Percentiles rank a stretch among this genome's conserved stretches.
Evolutionary conservation across 2,113 vertebrate genomes (phyloP).

Genomic region (Orientallactaga bullata): DNA sequence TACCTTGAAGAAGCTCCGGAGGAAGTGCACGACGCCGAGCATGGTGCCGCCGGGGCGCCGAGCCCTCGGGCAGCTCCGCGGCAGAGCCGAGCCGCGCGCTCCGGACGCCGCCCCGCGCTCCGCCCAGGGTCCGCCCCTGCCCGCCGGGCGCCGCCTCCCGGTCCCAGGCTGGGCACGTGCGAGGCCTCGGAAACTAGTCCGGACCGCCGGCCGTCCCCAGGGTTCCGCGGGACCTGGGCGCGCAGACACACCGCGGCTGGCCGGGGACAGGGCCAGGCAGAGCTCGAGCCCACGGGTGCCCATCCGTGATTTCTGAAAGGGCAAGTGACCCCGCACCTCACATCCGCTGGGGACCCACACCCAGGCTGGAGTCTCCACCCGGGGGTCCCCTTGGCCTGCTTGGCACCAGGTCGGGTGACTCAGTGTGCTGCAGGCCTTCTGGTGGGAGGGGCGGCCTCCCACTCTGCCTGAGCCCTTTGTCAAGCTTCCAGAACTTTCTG

Average conservation of each 20-base stretch:
- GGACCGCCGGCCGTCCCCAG: not conserved
- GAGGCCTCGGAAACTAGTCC: not conserved
- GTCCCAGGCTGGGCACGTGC: not conserved
- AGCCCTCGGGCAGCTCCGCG: rapidly evolving
- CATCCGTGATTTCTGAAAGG: not conserved
- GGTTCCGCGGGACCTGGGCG: not conserved
- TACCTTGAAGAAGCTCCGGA: constrained; percentile 93
- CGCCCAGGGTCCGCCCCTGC: not conserved
- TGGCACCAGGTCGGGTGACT: rapidly evolving
- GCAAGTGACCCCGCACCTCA: not conserved
- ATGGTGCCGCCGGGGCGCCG: constrained; percentile 85
- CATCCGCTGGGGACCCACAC: not conserved
- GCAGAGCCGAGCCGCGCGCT: not conserved
- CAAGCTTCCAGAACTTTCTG: not conserved
- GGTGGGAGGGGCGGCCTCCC: not conserved
- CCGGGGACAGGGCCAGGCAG: not conserved
- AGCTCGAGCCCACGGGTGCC: not conserved
- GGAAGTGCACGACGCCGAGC: constrained; percentile 91
- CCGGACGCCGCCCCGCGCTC: not conserved
- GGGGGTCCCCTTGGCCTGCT: not conserved
- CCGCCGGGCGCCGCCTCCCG: constrained; percentile 9
- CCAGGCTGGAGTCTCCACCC: not conserved
- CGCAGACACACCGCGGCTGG: rapidly evolving
- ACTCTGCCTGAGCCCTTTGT: not conserved
- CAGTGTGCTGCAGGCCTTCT: not conserved